These are phyloP conservation scores for Acromyrmex echinatior DNA, from an alignment of 1,140 invertebrate species.

Conservation along the genomic window DNA sequence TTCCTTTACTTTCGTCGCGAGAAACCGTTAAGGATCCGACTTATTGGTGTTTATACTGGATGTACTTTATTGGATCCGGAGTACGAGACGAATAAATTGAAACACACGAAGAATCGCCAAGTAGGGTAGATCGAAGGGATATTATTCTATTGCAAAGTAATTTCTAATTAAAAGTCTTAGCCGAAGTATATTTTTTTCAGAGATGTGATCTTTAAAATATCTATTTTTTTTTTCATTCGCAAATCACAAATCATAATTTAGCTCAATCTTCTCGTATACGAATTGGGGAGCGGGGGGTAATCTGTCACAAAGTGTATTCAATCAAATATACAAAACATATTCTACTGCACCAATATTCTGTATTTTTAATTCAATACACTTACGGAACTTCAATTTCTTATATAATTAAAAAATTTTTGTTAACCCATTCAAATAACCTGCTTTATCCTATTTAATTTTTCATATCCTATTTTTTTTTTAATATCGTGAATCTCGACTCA, in stretches of 20 bases:
- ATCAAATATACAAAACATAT: no score
- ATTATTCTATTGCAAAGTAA: background rate
- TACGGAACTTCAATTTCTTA: no score
- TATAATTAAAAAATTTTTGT: no score
- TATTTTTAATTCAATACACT: no score
- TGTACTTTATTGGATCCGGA: conserved; percentile 32
- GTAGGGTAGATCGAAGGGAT: background rate
- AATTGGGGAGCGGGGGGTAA: background rate
- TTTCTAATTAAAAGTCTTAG: background rate
- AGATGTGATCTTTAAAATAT: background rate
- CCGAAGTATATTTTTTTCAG: background rate
- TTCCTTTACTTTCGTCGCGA: conserved; percentile 44
- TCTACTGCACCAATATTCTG: no score
- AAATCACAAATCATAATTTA: background rate
- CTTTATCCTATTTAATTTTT: background rate
- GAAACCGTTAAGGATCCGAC: conserved; percentile 39
- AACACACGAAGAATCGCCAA: conserved; percentile 3
- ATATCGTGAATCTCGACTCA: conserved; percentile 62
- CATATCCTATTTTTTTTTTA: conserved; percentile 44
- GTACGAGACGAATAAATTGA: conserved; percentile 18
- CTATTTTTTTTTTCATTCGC: background rate
- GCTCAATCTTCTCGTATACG: background rate
- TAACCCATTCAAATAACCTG: no score
- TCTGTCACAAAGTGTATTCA: no score
- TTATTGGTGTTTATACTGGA: conserved; percentile 45